Evolutionary conservation across 2,797 vertebrate genomes (phyloP).

Genomic region (Channa striata): DNA sequence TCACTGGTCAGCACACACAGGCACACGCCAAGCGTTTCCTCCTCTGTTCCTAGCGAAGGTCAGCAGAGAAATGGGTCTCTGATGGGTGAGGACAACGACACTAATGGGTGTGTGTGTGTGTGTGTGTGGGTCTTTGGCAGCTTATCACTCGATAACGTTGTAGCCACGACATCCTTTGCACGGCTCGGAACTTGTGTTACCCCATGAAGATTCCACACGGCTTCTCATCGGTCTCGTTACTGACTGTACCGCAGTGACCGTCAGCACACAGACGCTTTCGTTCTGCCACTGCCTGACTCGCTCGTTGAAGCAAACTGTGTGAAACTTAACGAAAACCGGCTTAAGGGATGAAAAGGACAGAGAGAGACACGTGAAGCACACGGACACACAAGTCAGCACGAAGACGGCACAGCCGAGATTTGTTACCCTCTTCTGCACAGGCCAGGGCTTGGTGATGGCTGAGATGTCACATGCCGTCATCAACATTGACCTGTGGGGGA

Average conservation of each 20-base stretch:
- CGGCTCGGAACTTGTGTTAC: too few species aligned
- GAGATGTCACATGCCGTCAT: constrained; percentile 99
- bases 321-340: too few species aligned
- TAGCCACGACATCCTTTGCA: too few species aligned
- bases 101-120: not conserved
- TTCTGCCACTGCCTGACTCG: too few species aligned
- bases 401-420: not conserved
- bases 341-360: not conserved
- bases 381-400: not conserved
- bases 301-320: too few species aligned
- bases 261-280: too few species aligned
- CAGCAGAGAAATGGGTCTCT: constrained; percentile 23
- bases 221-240: too few species aligned
- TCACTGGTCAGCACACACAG: constrained; percentile 33
- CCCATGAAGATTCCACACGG: too few species aligned
- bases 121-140: constrained; percentile 1
- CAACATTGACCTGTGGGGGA: constrained; percentile 92
- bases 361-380: not conserved
- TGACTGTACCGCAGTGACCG: too few species aligned
- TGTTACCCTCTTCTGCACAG: constrained; percentile 93
- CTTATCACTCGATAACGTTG: too few species aligned
- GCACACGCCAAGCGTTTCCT: not conserved
- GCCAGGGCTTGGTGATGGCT: constrained; percentile 99
- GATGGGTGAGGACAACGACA: not conserved
- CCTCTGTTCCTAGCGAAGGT: constrained; percentile 37